Evolutionary conservation across 2,888 invertebrate species (phyloP).

Genomic region (Orthosia incerta): DNA sequence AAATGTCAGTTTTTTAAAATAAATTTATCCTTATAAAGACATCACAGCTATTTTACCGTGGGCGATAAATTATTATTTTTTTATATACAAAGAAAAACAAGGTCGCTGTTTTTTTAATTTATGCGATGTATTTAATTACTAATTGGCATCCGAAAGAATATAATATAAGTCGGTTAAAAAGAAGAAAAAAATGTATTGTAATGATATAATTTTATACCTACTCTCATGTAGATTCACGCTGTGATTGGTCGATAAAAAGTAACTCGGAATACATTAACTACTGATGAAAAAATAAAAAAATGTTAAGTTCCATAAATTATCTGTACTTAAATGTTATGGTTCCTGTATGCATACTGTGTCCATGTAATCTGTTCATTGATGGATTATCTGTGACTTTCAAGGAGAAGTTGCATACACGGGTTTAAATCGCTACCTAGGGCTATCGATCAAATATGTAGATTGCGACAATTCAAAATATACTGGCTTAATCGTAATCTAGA

Average conservation of each 20-base stretch:
- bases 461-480: slow-evolving; percentile 1
- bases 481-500: slow-evolving; percentile 13
- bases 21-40: not conserved
- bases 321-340: slow-evolving; percentile 25
- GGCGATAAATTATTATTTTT: not conserved
- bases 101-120: not conserved
- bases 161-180: not conserved
- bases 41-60: not conserved
- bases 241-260: slow-evolving; percentile 21
- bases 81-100: not conserved
- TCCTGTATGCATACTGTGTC: slow-evolving; percentile 5
- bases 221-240: slow-evolving; percentile 17
- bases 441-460: slow-evolving; percentile 27
- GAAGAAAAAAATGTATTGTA: too few relatives aligned
- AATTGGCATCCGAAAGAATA: slow-evolving; percentile 20
- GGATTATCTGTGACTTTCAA: slow-evolving; percentile 6
- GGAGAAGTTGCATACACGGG: not conserved
- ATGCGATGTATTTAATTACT: slow-evolving; percentile 16
- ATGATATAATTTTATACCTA: too few relatives aligned
- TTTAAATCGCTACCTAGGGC: slow-evolving; percentile 5
- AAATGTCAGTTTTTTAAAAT: slow-evolving; percentile 25
- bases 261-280: slow-evolving; percentile 23
- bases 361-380: slow-evolving; percentile 21
- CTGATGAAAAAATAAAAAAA: not conserved
- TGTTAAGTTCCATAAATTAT: slow-evolving; percentile 19